Percentiles rank a stretch among this genome's conserved stretches.
Evolutionary conservation across 35 echinoderm and acorn worm species (phyloP).

Genomic region (Anneissia japonica): DNA sequence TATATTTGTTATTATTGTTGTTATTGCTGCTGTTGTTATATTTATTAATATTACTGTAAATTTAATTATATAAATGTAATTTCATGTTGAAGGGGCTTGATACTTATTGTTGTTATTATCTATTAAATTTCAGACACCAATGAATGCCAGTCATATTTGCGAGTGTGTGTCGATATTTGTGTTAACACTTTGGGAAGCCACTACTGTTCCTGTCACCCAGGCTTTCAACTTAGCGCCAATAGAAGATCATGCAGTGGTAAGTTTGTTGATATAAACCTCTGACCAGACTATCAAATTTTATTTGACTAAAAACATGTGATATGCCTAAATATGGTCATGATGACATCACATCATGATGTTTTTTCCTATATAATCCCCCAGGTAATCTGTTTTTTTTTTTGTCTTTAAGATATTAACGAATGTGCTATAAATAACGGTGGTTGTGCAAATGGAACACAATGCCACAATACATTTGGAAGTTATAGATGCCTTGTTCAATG

Average conservation of each 20-base stretch:
- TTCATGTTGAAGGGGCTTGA: neutral
- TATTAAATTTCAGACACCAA: constrained; percentile 49
- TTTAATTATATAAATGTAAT: neutral
- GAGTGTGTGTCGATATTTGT: constrained; percentile 52
- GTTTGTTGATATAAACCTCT: neutral
- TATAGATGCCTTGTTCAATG: constrained; percentile 40
- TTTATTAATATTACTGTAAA: too few relatives aligned
- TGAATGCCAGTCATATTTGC: constrained; percentile 42
- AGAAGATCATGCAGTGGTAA: constrained; percentile 36
- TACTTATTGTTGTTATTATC: neutral
- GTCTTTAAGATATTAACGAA: constrained; percentile 76
- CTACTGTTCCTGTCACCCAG: constrained; percentile 44
- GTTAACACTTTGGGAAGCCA: constrained; percentile 65
- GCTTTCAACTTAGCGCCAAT: constrained; percentile 26
- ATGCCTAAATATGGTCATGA: neutral
- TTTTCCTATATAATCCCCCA: neutral
- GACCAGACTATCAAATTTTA: neutral
- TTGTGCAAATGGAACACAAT: constrained; percentile 33
- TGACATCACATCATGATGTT: neutral
- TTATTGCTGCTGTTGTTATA: too few relatives aligned
- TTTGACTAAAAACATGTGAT: neutral
- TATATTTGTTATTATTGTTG: too few relatives aligned
- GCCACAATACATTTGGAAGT: constrained; percentile 43
- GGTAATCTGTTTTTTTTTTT: neutral
- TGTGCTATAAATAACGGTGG: constrained; percentile 28